Percentiles rank a stretch among this genome's conserved stretches.
Conservation (phyloP, 35 echinoderm and acorn worm species). For the Amphiura filiformis region DNA sequence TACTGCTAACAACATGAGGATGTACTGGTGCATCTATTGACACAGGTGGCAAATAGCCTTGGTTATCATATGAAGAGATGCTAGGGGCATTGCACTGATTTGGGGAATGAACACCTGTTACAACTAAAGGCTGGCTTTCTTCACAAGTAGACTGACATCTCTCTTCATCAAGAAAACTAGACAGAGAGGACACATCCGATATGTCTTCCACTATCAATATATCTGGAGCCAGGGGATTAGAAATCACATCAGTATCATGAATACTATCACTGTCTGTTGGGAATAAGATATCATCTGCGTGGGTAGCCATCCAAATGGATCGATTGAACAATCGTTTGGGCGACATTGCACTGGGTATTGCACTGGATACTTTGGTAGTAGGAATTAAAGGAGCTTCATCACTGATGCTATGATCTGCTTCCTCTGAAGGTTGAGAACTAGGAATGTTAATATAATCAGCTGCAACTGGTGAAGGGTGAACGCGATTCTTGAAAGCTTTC, state of each 20-base stretch:
- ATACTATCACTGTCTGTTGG: neutral
- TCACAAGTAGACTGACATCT: neutral
- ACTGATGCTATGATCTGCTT: neutral
- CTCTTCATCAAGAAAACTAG: neutral
- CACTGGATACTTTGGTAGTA: neutral
- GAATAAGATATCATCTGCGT: neutral
- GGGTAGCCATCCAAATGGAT: neutral
- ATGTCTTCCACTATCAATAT: neutral
- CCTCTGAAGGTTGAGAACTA: neutral
- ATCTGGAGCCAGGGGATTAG: neutral
- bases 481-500: slow-evolving; percentile 3
- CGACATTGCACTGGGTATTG: neutral
- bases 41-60: neutral
- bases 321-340: neutral
- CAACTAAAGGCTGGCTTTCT: neutral
- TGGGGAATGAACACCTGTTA: neutral
- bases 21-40: neutral
- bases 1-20: neutral
- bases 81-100: neutral
- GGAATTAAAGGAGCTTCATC: neutral
- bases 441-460: neutral
- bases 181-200: neutral
- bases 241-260: neutral
- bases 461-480: slow-evolving; percentile 10
- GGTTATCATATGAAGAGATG: neutral